Conservation (phyloP, 2,797 vertebrate genomes). For the Squalus acanthias region DNA sequence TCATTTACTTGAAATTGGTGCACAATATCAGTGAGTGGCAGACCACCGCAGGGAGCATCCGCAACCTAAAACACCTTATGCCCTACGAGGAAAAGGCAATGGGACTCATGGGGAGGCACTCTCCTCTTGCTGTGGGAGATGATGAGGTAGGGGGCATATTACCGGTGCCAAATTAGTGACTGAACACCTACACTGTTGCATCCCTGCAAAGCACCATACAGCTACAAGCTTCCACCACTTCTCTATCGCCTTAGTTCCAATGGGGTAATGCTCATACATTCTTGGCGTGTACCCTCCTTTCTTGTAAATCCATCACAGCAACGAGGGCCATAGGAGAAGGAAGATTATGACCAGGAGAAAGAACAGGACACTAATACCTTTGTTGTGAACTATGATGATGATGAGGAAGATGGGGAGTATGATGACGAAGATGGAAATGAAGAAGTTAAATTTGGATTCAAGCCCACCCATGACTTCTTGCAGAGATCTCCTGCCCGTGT, state of each 20-base stretch:
- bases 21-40: no score
- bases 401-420: not conserved
- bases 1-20: no score
- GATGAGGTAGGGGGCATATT: not conserved
- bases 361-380: not conserved
- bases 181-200: not conserved
- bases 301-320: not conserved
- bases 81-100: no score
- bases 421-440: not conserved
- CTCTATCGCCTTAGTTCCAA: not conserved
- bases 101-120: not conserved
- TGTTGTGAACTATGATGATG: not conserved
- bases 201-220: not conserved
- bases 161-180: not conserved
- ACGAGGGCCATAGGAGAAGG: not conserved
- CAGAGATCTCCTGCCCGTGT: not conserved
- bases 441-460: not conserved
- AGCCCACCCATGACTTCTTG: not conserved
- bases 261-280: not conserved
- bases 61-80: no score
- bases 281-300: not conserved
- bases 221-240: not conserved
- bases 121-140: not conserved
- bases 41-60: no score
- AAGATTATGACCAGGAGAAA: not conserved